These are phyloP conservation scores for Scylla paramamosain DNA, from an alignment of 1,140 invertebrate genomes.

Conservation along the genomic window DNA sequence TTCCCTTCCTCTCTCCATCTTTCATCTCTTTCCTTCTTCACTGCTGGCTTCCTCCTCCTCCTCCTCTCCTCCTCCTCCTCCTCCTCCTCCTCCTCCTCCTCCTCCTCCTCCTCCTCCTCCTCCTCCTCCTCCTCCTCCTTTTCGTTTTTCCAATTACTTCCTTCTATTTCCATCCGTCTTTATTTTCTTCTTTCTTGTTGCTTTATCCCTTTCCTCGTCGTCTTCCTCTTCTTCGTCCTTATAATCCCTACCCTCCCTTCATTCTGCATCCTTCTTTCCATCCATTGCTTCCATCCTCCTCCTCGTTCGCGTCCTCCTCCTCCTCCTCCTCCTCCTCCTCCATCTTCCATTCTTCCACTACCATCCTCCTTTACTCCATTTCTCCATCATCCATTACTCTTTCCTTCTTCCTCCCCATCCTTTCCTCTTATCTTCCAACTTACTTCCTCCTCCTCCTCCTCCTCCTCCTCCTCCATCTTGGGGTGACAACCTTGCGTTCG, in stretches of 20 bases:
- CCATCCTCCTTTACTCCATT: neutral
- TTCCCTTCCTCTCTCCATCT: no score
- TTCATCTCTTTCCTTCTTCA: no score
- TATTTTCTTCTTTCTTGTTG: neutral
- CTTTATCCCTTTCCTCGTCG: neutral
- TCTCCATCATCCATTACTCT: no score
- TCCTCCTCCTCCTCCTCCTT: neutral
- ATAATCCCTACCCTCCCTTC: neutral
- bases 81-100: neutral
- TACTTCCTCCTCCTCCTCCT: neutral
- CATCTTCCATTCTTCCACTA: neutral
- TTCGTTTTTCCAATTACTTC: neutral
- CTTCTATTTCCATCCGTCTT: neutral
- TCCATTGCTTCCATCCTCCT: neutral
- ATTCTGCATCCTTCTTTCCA: neutral
- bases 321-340: neutral
- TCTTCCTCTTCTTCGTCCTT: neutral
- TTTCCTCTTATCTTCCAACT: neutral
- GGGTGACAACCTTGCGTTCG: constrained; percentile 30
- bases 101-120: neutral
- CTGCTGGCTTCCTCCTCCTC: no score
- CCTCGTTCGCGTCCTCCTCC: neutral
- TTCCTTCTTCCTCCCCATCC: neutral
- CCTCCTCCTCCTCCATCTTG: neutral
- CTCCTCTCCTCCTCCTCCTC: neutral